Evolutionary conservation across 1,140 invertebrate species (phyloP), one percentile per base, ranked within the genome.

Genomic region (Listronotus oregonensis): DNA sequence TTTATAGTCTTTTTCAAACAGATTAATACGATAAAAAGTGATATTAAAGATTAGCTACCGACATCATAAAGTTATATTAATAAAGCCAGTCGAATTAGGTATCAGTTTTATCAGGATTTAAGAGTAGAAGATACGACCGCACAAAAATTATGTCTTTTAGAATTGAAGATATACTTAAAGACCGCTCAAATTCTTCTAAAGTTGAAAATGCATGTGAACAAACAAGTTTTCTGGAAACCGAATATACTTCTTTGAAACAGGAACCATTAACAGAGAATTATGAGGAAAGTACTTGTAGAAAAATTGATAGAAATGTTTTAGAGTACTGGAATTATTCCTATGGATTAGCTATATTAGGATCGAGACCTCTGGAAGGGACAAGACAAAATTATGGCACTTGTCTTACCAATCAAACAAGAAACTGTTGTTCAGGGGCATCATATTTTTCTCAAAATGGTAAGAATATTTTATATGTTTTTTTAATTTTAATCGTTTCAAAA

Each of bases 161-260:
- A 51, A 66, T 66, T n/a, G 64, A 58, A 9, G 64, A 66, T 15
- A 59, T 66, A 17, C 52, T 66, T 44, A 59, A 59, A 52, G 52
- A 66, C n/a, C 34, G 43, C 7, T 42, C 37, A 17, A 32, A 6
- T 34, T 37, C 54, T 17, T 56, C 4, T 27, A 56, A 56, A n/a
- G 39, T 42, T 3, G 34, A 15, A 9, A 12, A 14, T 43, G n/a
- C 15, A 8, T 14, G 14, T 17, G 34, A 39, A 12, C 6, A n/a
- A 27, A 27, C 6, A 32, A 37, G 14, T 12, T 37, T 32, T 12
- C 34, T 5, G 17, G 9, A 12, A 11, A 43, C 6, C 8, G 15
- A 37, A 37, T 12, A 52, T 3, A 52, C 27, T n/a, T 10, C 11
- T 52, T 37, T 9, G 9, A 1, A 37, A 27, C 6, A n/a, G 11